Base-by-base conservation (phyloP, 2,797 vertebrate species). In the Danio albolineatus region DNA sequence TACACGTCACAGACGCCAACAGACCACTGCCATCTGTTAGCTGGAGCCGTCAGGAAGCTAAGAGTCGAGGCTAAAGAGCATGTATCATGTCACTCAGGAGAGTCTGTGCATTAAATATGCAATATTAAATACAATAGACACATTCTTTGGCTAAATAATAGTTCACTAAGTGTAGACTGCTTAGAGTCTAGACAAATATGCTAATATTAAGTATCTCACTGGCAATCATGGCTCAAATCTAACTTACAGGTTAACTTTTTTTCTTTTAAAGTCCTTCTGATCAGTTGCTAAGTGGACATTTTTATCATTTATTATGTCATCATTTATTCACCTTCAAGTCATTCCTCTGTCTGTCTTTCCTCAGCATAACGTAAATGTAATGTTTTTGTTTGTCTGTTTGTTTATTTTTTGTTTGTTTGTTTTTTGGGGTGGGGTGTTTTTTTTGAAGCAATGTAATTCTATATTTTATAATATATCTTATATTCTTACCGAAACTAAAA, bases 11-110 rank as follows among this genome's bases (percentile, higher is more conserved):
- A 85, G 73, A 80, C 62, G 36, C n/a, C 17, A 48, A 66, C 36
- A 73, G 48, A 73, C 60, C 78, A 85, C 73, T 60, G 80, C 77
- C 79, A 66, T 67, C 46, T 62, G 81, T 65, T 78, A 44, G 44
- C 49, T 61, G 28, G 51, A 78, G 78, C 81, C 10, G 38, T 79
- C 77, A 80, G 19, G 53, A 62, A 61, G 54, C 72, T 66, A 62
- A 65, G 53, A 79, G 62, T 48, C 73, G 61, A 38, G 71, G 19
- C 60, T 76, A 21, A 8, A 61, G 41, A 76, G 65, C 66, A 43
- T 41, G 46, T 13, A 69, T 72, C 60, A 65, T 61, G 56, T 53
- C 48, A 60, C 19, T 54, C 66, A 56, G 64, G 7, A 44, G 21
- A 60, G 13, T 21, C 46, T 61, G 44, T 28, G 21, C 0, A 4